Percentiles rank a stretch among this genome's conserved stretches.
These are phyloP conservation scores for Oreochromis aureus DNA, from an alignment of 2,113 vertebrate genomes.

Conservation along the genomic window DNA sequence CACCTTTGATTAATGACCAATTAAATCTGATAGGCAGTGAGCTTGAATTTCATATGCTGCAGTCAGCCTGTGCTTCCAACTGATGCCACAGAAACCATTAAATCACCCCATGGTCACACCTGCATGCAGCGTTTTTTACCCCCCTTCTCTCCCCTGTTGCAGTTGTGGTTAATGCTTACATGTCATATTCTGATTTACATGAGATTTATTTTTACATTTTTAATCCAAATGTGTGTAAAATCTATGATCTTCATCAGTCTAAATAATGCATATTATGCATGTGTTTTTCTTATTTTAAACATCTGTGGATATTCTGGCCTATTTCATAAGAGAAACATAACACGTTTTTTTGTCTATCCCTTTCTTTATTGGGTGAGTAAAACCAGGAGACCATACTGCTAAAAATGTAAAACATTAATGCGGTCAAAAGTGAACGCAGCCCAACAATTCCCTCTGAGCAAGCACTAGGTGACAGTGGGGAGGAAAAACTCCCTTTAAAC, in stretches of 20 bases:
- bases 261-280: neutral
- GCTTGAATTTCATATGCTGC: neutral
- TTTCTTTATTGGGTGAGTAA: neutral
- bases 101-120: neutral
- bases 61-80: fast-evolving
- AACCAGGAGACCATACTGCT: neutral
- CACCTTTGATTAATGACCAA: neutral
- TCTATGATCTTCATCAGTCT: neutral
- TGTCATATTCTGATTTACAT: neutral
- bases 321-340: neutral
- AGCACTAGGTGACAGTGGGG: no score
- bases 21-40: neutral
- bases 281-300: neutral
- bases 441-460: no score
- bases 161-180: neutral
- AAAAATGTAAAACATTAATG: neutral
- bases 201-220: neutral
- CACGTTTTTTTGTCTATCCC: neutral
- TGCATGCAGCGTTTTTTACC: neutral
- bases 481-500: no score
- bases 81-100: neutral
- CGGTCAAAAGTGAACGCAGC: no score
- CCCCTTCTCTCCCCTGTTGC: neutral
- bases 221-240: neutral
- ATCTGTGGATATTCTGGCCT: fast-evolving